phyloP scores from a whole-genome alignment of 1,140 invertebrate species.

The Stegodyphus mimosarum region DNA sequence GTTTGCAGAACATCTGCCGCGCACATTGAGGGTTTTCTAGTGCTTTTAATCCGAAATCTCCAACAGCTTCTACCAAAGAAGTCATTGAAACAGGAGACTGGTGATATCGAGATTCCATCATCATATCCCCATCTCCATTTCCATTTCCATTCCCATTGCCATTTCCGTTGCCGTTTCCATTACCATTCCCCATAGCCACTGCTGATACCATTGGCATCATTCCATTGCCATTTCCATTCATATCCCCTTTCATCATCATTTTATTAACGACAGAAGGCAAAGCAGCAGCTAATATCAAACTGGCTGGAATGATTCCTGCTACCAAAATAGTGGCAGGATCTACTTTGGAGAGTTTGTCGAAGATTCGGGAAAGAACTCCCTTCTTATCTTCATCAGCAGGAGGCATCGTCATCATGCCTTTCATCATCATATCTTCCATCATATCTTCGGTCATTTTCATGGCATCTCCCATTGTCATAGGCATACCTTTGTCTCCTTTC shows the following conservation, averaged over 20 bases:
- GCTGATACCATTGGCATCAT: constrained; percentile 27
- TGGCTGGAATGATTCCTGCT: constrained; percentile 33
- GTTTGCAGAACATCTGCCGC: constrained; percentile 26
- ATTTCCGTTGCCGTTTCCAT: background rate
- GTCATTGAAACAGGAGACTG: background rate
- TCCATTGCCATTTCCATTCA: background rate
- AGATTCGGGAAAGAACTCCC: constrained; percentile 12
- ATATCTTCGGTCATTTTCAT: constrained; percentile 36
- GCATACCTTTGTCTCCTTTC: constrained; percentile 1
- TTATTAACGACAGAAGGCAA: constrained; percentile 38
- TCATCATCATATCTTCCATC: constrained; percentile 52
- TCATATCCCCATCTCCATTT: background rate
- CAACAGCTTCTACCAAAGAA: constrained; percentile 7
- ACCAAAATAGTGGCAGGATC: constrained; percentile 41
- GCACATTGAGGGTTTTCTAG: constrained; percentile 42
- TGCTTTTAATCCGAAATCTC: constrained; percentile 29
- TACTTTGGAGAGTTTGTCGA: constrained; percentile 22
- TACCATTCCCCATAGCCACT: background rate
- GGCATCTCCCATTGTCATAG: background rate
- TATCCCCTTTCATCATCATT: constrained; percentile 49
- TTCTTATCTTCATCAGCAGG: background rate
- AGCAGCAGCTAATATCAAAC: constrained; percentile 41
- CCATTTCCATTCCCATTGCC: too few species aligned
- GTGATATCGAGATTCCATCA: background rate
- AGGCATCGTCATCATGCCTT: constrained; percentile 39